Conservation (phyloP, 2,888 invertebrate species). For the Pogonocherus hispidulus region DNA sequence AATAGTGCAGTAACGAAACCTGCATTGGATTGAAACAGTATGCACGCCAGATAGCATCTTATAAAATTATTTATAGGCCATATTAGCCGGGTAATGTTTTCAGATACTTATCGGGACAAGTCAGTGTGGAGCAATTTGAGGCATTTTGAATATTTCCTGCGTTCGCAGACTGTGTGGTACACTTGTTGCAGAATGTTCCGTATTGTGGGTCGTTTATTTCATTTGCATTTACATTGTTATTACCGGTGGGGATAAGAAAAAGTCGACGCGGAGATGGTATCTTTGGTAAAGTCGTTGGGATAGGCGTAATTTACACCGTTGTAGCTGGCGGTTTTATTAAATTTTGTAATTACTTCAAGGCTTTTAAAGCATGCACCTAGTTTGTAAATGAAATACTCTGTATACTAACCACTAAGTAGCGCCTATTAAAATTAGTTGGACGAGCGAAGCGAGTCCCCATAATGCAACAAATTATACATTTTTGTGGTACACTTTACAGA, state of each 20-base stretch:
- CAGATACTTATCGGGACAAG: slow-evolving; percentile 46
- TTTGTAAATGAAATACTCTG: not conserved
- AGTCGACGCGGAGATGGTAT: not conserved
- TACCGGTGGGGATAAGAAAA: slow-evolving; percentile 1
- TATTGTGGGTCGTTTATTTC: not conserved
- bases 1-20: slow-evolving; percentile 3
- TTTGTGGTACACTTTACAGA: too few relatives aligned
- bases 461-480: too few relatives aligned
- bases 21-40: slow-evolving; percentile 25
- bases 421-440: too few relatives aligned
- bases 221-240: slow-evolving; percentile 18
- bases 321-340: not conserved
- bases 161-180: slow-evolving; percentile 4
- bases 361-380: not conserved
- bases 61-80: slow-evolving; percentile 47
- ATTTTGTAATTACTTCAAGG: not conserved
- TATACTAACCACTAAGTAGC: too few relatives aligned
- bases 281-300: not conserved
- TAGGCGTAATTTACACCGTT: not conserved
- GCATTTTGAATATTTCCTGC: slow-evolving; percentile 46
- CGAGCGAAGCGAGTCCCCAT: too few relatives aligned
- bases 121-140: slow-evolving; percentile 47
- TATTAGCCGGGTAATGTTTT: slow-evolving; percentile 46
- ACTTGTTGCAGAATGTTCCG: slow-evolving; percentile 8
- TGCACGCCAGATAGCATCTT: slow-evolving; percentile 39